Percentiles rank a stretch among this genome's conserved stretches.
These are phyloP conservation scores for Trichechus manatus DNA, from an alignment of 2,113 vertebrate species.

Conservation along the genomic window DNA sequence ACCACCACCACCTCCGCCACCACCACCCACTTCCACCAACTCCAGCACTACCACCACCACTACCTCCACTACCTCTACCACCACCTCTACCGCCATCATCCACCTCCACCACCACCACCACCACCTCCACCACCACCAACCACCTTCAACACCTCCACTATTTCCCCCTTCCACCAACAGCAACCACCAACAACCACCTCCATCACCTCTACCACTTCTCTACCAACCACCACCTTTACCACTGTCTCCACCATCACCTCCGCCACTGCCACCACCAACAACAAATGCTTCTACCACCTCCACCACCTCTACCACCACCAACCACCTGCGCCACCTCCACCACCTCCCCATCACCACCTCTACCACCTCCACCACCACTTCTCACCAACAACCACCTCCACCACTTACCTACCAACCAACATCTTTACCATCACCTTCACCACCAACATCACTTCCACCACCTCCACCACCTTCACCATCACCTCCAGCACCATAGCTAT, in stretches of 20 bases:
- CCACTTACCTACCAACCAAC: too few species aligned
- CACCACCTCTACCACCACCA: background rate
- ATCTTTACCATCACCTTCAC: background rate
- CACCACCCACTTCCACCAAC: background rate
- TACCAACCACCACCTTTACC: background rate
- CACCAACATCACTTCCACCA: background rate
- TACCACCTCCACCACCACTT: background rate
- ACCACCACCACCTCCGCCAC: too few species aligned
- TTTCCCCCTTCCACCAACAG: too few species aligned
- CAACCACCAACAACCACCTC: background rate
- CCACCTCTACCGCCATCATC: background rate
- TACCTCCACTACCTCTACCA: background rate
- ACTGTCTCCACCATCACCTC: too few species aligned
- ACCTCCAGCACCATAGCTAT: background rate
- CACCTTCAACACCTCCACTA: too few species aligned
- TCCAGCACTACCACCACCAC: too few species aligned
- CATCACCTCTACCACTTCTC: background rate
- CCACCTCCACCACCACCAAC: background rate
- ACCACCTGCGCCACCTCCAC: background rate
- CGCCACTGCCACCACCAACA: background rate
- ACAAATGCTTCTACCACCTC: background rate
- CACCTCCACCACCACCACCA: background rate
- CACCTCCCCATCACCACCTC: background rate
- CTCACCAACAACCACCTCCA: background rate
- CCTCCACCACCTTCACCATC: background rate